Base-by-base conservation (phyloP, 1,140 invertebrate genomes). In the Oppia nitens region DNA sequence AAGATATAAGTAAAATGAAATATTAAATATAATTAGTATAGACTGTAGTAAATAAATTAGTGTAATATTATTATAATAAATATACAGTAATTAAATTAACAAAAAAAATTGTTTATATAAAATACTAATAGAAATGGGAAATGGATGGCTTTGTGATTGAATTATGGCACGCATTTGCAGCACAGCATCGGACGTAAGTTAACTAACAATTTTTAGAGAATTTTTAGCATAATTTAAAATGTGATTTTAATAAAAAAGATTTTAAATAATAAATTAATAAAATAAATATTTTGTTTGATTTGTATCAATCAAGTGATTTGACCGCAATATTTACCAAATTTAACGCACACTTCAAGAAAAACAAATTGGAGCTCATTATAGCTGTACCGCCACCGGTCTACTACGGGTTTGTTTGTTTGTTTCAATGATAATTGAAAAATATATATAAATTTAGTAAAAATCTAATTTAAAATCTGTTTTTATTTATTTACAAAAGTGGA, bases 121-220 rank as follows among this genome's bases (percentile, higher is more conserved):
- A n/a, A n/a, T n/a, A n/a, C n/a, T n/a, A 66, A 40, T 64, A 81
- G 77, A 70, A 70, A 54, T 73, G 77, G 54, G 68, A 81, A 61
- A 91, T 94, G 73, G 80, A 87, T 75, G 91, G 91, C 1, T 78
- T 85, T 57, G 84, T 91, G 2, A 67, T 96, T 40, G 90, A 95
- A 75, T 79, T 93, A 50, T 87, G 89, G 80, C 83, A 83, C 29
- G 48, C 60, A 17, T 77, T 92, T 65, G 76, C 80, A 57, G 76
- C 78, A 20, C 76, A 80, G 60, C 78, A 80, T 27, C 78, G 67
- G 80, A 66, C 71, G 78, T 68, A 76, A 80, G 63, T 54, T 47
- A 53, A 58, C 73, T 77, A 40, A 72, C 83, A 24, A 2, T 48
- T 53, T 55, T 55, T 28, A 9, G 27, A 20, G 27, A n/a, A 56